Base-by-base conservation (phyloP, 2,113 vertebrate genomes). In the Hyperopisus bebe region DNA sequence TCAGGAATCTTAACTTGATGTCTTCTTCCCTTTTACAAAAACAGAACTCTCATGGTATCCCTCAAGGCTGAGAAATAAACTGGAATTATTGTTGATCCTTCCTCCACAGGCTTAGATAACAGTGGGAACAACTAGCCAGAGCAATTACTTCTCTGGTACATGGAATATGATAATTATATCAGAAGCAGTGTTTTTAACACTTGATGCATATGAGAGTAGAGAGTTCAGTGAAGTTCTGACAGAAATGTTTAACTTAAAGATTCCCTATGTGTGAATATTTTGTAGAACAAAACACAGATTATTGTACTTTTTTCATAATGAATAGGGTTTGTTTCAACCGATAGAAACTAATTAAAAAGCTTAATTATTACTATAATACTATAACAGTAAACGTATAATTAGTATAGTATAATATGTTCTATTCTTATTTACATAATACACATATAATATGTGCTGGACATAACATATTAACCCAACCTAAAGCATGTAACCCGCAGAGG, bases 1-100 rank as follows among this genome's bases (percentile, higher is more conserved):
- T 94, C 90, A n/a, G 90, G 86, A 92, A 84, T 94, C 93, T 92
- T 92, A 91, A 93, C 93, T 93, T 91, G 92, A 92, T 93, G 93
- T 94, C 93, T 95, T 95, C 11, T 35, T 77, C 6, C 5, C 31
- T 80, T 74, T n/a, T 51, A 74, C 83, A 87, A 42, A 86, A 90
- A 90, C 89, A 90, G 15, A 55, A 39, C 62, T 90, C 19, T 90
- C 47, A 13, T 21, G 46, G 62, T 90, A 90, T 53, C 77, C 87
- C 90, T 84, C 90, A 90, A 88, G 90, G 87, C 86, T 55, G 62
- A 62, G 87, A 85, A 88, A 88, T 85, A 88, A 82, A 83, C 70
- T 87, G 87, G 48, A 88, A 85, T 88, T 90, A 88, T 39, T 21
- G 17, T 70, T 82, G 86, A 83, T 88, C 86, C 70, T 83, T 27